Conservation (phyloP, 2,888 invertebrate genomes). For the Adineta ricciae region DNA sequence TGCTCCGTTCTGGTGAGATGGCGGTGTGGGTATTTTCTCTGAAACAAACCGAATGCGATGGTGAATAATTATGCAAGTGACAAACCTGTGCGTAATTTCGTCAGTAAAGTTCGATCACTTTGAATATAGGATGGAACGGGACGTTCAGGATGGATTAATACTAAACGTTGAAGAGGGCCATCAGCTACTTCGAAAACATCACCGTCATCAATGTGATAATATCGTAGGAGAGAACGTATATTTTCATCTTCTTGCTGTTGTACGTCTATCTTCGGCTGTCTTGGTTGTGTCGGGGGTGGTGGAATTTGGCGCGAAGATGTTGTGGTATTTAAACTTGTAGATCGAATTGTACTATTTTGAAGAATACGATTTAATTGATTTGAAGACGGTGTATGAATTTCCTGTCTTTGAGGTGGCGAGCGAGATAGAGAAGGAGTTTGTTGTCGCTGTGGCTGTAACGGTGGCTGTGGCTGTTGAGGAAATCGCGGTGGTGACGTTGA, state of each 20-base stretch:
- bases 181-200: background rate
- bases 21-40: background rate
- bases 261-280: background rate
- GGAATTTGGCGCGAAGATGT: background rate
- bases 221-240: background rate
- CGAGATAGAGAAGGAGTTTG: background rate
- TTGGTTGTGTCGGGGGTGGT: background rate
- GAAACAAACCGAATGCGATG: too few relatives aligned
- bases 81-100: background rate
- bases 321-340: background rate
- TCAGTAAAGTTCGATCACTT: background rate
- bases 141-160: background rate
- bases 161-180: background rate
- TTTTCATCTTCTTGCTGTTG: background rate
- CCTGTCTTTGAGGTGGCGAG: background rate
- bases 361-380: background rate
- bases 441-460: background rate
- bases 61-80: too few relatives aligned
- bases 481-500: background rate
- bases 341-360: background rate
- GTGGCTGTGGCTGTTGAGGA: background rate
- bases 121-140: background rate
- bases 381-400: background rate
- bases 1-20: background rate
- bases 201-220: background rate